Conservation (phyloP, 2,797 vertebrate genomes). For the Pseudochirops cupreus region DNA sequence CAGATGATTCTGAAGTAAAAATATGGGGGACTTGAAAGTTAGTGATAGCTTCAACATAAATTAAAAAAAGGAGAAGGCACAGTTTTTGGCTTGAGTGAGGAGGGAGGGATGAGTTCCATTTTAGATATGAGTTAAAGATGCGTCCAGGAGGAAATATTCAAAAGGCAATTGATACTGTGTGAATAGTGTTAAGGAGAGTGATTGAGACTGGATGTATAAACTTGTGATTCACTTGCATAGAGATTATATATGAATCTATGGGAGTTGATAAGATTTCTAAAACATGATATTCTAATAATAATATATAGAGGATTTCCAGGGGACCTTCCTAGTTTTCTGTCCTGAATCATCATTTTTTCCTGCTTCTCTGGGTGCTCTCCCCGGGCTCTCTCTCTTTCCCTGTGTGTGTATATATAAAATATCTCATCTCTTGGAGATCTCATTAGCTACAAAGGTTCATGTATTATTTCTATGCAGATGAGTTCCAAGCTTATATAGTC, state of each 20-base stretch:
- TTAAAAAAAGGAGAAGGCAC: not conserved
- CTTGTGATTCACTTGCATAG: not conserved
- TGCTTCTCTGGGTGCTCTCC: not conserved
- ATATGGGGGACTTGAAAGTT: not conserved
- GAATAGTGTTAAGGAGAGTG: not conserved
- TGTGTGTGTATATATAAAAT: not conserved
- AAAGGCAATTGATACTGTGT: not conserved
- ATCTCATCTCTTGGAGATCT: not conserved
- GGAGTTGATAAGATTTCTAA: not conserved
- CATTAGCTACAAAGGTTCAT: not conserved
- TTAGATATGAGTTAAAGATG: not conserved
- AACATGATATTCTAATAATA: not conserved
- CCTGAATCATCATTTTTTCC: not conserved
- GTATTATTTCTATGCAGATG: not conserved
- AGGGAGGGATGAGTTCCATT: not conserved
- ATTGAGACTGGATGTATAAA: not conserved
- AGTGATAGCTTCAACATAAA: not conserved
- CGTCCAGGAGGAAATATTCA: not conserved
- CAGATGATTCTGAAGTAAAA: not conserved
- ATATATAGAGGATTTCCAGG: not conserved
- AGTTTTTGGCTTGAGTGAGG: not conserved
- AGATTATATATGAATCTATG: not conserved
- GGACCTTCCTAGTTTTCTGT: not conserved
- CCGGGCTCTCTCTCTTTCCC: not conserved
- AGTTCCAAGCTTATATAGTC: not conserved